Base-by-base conservation (phyloP, 2,113 vertebrate species). In the Phodopus roborovskii region DNA sequence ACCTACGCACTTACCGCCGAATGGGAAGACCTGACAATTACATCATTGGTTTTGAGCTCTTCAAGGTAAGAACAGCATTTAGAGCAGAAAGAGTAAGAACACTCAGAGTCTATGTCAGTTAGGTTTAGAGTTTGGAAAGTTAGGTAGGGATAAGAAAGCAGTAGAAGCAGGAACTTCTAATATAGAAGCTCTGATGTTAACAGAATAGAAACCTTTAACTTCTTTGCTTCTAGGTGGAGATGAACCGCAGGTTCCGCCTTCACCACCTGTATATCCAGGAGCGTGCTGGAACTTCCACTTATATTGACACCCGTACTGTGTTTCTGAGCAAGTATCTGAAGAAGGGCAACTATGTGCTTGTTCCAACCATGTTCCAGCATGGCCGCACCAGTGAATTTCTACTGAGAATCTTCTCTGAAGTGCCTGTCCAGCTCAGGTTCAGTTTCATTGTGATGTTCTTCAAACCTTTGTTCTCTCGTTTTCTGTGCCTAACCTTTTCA, bases 201-300 rank as follows among this genome's bases (percentile, higher is more conserved):
- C 6, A 24, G 58, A 88, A 64, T 50, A 10, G 39, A 84, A 19
- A 77, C 48, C 84, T 77, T 90, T 10, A 36, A 62, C 48, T 16
- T 56, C 79, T 95, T 88, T 58, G 81, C 48, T 97, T 94, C 45
- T 92, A 99, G 99, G 99, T 99, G 97, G 99, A 99, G 96, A 88
- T 98, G 48, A 99, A 99, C 98, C 99, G 99, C 64, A 98, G 98
- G 75, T 99, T 99, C 82, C 98, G 99, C 39, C 98, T 99, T 94
- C 99, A 99, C 85, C 98, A 98, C 96, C 97, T 99, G 16, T 97
- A 99, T 33, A 99, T 99, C 86, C 99, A 99, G 91, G 97, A 98
- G 90, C 98, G 96, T 28, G 97, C 98, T 62, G 98, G 91, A 3
- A 99, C 99, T 0, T 99, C 99, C 12, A 98, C 94, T 0, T 99